These are phyloP conservation scores for Heliconius melpomene DNA, from an alignment of 1,140 invertebrate species.

Conservation along the genomic window DNA sequence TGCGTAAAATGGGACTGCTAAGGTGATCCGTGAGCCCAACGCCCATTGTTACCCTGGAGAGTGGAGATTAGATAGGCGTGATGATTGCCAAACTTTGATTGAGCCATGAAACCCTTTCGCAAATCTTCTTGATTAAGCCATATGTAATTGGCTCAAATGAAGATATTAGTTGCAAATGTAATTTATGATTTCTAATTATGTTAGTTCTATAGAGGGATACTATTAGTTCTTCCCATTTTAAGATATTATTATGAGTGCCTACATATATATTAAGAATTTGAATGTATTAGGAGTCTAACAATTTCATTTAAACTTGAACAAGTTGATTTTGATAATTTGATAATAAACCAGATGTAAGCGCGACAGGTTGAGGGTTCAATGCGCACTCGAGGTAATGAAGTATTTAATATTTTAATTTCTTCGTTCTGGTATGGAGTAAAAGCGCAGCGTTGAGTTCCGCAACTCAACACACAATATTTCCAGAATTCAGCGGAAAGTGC, in stretches of 20 bases:
- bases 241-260: background rate
- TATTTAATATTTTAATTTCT: too few relatives aligned
- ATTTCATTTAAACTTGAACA: too few relatives aligned
- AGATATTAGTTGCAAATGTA: conserved; percentile 24
- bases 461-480: too few relatives aligned
- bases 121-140: conserved; percentile 62
- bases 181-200: conserved; percentile 8
- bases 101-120: conserved; percentile 64
- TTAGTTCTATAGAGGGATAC: background rate
- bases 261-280: too few relatives aligned
- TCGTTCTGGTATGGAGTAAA: too few relatives aligned
- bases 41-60: conserved; percentile 69
- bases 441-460: too few relatives aligned
- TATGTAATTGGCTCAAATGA: conserved; percentile 53
- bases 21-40: conserved; percentile 49
- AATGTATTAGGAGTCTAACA: too few relatives aligned
- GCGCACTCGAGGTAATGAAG: too few relatives aligned
- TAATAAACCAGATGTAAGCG: too few relatives aligned
- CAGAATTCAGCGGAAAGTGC: too few relatives aligned
- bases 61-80: conserved; percentile 71
- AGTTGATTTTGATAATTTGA: too few relatives aligned
- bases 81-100: conserved; percentile 78
- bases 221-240: background rate
- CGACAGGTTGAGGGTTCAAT: too few relatives aligned
- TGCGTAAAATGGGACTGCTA: conserved; percentile 56